Base-by-base conservation (phyloP, 2,113 vertebrate genomes). In the Falco punctatus region DNA sequence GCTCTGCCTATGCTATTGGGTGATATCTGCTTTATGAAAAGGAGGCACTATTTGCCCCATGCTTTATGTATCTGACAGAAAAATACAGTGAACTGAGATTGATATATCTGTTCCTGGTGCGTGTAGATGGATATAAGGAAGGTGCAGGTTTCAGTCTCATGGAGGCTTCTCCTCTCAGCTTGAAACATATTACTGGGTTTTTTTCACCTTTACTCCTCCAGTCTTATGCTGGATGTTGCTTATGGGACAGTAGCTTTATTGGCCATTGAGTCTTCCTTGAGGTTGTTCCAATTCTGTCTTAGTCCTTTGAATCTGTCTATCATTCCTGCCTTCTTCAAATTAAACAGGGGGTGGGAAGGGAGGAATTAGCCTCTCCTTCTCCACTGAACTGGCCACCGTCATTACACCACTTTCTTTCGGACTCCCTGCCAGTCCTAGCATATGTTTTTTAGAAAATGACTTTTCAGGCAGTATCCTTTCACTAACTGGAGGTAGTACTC, bases 51-150 rank as follows among this genome's bases (percentile, higher is more conserved):
- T 95, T 92, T 81, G 32, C 52, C 51, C 57, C 62, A 65, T 23
- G 15, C 13, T 93, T 66, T 82, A 44, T 48, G 17, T 65, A 33
- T 69, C 49, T 89, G 44, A 85, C 3, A 4, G 69, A 87, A 95
- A 89, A 95, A 71, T 32, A 38, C n/a, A 75, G 24, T 61, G 90
- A 96, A 87, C 30, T 79, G 61, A 96, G 70, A 93, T 90, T 33
- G 87, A 94, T 67, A 52, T 17, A 84, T 22, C 40, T 10, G 26
- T 91, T 91, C 30, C 11, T 49, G 81, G 11, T 58, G 52, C 9
- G 27, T 64, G 33, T 74, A 65, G 77, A 33, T 78, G 64, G 67
- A 22, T 80, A 54, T 54, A 62, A 83, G 9, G 30, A 18, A 81
- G 38, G 79, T 44, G 7, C 32, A 75, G 23, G 48, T 81, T 81